phyloP scores from a whole-genome alignment of 2,797 vertebrate genomes.

The Halcyon leucocephala region DNA sequence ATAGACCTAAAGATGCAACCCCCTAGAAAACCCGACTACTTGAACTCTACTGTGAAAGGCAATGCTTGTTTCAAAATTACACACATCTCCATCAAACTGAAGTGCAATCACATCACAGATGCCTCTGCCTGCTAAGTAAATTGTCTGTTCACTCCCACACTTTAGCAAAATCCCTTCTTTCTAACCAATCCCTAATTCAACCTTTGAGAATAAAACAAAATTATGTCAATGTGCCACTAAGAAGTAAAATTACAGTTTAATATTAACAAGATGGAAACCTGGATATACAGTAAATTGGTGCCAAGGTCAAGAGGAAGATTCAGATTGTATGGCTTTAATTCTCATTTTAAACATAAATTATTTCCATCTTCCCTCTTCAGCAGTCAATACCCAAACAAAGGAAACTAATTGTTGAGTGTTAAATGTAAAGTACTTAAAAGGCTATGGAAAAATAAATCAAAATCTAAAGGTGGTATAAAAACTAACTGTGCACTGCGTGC shows the following conservation, averaged over 20 bases:
- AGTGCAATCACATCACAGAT: neutral
- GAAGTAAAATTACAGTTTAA: neutral
- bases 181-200: neutral
- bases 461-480: neutral
- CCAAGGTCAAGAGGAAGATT: neutral
- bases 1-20: neutral
- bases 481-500: rapidly evolving
- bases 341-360: neutral
- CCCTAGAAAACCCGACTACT: neutral
- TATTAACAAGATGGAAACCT: neutral
- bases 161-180: neutral
- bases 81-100: neutral
- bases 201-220: neutral
- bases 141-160: neutral
- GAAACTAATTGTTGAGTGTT: neutral
- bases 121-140: neutral
- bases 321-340: neutral
- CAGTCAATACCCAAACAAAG: neutral
- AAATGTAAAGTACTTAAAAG: neutral
- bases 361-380: neutral
- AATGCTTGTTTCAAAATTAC: neutral
- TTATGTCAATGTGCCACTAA: neutral
- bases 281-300: neutral
- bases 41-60: neutral
- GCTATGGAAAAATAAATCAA: neutral